Percentiles rank a stretch among this genome's conserved stretches.
Evolutionary conservation across 1,140 invertebrate species (phyloP).

Genomic region (Drosophila guanche): DNA sequence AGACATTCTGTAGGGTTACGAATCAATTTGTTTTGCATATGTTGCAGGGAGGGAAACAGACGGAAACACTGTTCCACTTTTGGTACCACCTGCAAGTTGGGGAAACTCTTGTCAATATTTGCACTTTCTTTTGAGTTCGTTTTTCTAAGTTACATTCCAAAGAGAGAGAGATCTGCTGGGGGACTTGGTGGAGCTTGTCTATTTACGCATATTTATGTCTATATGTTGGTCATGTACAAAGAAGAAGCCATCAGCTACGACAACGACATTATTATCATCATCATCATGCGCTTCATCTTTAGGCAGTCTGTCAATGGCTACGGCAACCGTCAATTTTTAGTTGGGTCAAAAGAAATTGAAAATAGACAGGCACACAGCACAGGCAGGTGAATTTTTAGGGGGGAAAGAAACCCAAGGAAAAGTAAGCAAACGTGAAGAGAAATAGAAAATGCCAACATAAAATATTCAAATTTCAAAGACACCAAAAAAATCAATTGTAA

Average conservation of each 20-base stretch:
- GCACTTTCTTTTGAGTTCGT: constrained; percentile 51
- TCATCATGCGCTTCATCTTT: constrained; percentile 20
- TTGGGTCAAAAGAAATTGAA: constrained; percentile 67
- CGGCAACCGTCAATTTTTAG: constrained; percentile 71
- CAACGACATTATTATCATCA: constrained; percentile 23
- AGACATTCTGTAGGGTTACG: constrained; percentile 12
- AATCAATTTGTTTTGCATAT: constrained; percentile 67
- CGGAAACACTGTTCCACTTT: constrained; percentile 42
- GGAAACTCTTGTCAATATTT: constrained; percentile 64
- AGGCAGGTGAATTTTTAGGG: constrained; percentile 23
- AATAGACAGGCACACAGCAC: constrained; percentile 59
- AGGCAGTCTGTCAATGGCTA: constrained; percentile 69
- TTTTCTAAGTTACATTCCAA: constrained; percentile 40
- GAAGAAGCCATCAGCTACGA: constrained; percentile 55
- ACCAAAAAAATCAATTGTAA: constrained; percentile 13
- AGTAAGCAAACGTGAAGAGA: constrained; percentile 29
- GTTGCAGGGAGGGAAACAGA: constrained; percentile 8
- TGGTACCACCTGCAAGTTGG: constrained; percentile 38
- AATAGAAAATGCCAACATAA: constrained; percentile 46
- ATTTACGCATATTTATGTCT: constrained; percentile 78
- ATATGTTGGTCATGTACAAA: constrained; percentile 72
- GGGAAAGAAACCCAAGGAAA: constrained; percentile 14
- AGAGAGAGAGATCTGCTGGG: not conserved
- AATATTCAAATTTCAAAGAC: constrained; percentile 43
- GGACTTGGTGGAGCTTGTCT: constrained; percentile 53